These are phyloP conservation scores for Drosophila ficusphila DNA, from an alignment of 1,140 invertebrate species.

Conservation along the genomic window DNA sequence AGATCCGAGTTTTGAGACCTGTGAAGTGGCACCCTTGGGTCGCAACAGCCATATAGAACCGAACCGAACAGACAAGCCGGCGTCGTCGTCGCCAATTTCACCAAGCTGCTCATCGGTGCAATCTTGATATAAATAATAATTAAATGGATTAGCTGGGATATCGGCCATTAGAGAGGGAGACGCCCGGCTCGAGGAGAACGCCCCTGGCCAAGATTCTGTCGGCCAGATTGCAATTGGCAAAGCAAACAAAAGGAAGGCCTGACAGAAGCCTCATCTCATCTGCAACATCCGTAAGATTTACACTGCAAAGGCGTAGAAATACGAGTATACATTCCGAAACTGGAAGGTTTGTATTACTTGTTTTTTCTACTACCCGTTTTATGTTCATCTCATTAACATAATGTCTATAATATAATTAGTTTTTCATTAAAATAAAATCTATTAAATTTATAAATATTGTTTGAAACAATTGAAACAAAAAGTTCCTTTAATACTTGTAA, in stretches of 20 bases:
- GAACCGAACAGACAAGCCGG: constrained; percentile 65
- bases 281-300: not conserved
- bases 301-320: constrained; percentile 3
- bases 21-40: constrained; percentile 6
- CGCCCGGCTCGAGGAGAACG: constrained; percentile 34
- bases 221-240: constrained; percentile 51
- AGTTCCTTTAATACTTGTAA: too few species aligned
- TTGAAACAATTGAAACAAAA: too few species aligned
- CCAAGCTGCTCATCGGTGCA: constrained; percentile 43
- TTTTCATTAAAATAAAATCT: too few species aligned
- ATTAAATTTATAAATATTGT: too few species aligned
- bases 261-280: constrained; percentile 38
- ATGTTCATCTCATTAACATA: too few species aligned
- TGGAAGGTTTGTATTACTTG: too few species aligned
- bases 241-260: constrained; percentile 75
- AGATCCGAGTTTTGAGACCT: constrained; percentile 4
- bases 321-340: not conserved
- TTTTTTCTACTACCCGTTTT: too few species aligned
- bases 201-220: constrained; percentile 53
- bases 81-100: constrained; percentile 52
- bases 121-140: constrained; percentile 82
- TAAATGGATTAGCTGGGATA: constrained; percentile 75
- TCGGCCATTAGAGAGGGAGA: constrained; percentile 51
- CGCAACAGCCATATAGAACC: not conserved
- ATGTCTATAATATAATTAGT: too few species aligned